A percentile compares a stretch with the other conserved stretches of the same genome.
Evolutionary conservation across 2,113 vertebrate species (phyloP).

Genomic region (Theristicus caerulescens): DNA sequence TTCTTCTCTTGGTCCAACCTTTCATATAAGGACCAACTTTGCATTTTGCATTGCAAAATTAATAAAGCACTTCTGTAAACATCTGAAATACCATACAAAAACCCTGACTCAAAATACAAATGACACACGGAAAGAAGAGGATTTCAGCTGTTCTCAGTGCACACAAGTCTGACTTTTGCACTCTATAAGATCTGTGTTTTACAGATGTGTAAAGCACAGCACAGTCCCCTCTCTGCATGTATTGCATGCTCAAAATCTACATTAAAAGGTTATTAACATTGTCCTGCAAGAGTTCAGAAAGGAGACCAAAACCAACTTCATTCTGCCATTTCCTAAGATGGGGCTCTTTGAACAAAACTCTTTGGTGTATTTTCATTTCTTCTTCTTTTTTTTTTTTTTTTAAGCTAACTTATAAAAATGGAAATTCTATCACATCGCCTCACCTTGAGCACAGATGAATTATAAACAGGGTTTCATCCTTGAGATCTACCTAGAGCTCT

Average conservation of each 20-base stretch:
- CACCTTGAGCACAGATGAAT: constrained; percentile 63
- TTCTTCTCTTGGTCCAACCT: not conserved
- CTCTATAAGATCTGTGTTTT: not conserved
- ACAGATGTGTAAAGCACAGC: not conserved
- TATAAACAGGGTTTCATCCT: constrained; percentile 66
- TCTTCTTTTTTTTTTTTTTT: not conserved
- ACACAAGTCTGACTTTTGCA: not conserved
- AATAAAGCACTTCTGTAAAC: not conserved
- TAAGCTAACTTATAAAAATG: constrained; percentile 59
- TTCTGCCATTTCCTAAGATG: constrained; percentile 36
- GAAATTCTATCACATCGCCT: constrained; percentile 55
- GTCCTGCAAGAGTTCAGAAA: constrained; percentile 17
- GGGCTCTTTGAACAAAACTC: constrained; percentile 24
- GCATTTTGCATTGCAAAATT: not conserved
- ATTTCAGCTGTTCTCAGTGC: not conserved
- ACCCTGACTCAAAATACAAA: not conserved
- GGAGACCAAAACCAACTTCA: constrained; percentile 18
- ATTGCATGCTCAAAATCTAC: not conserved
- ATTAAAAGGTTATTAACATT: constrained; percentile 39
- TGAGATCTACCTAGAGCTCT: constrained; percentile 55
- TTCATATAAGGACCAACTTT: not conserved
- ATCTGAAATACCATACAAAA: not conserved
- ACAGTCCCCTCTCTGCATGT: not conserved
- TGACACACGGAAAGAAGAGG: not conserved
- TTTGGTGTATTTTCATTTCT: constrained; percentile 44